Conservation (phyloP, 2,888 invertebrate species). For the Nephrotoma flavescens region DNA sequence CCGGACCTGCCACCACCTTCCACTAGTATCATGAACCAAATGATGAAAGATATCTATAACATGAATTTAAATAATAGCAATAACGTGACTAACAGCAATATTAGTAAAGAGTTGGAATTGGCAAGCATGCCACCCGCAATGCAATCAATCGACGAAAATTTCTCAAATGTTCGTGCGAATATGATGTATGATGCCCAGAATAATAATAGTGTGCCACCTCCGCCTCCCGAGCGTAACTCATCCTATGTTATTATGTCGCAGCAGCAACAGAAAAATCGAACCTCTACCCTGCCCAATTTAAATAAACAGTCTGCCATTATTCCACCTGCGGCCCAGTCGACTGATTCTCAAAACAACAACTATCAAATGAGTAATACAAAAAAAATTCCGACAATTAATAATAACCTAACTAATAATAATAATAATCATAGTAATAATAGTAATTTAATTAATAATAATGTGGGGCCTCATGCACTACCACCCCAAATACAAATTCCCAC, state of each 20-base stretch:
- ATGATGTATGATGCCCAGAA: conserved; percentile 2
- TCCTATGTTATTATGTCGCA: conserved; percentile 77
- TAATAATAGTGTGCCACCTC: conserved; percentile 36
- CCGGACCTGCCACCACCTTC: conserved; percentile 8
- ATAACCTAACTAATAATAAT: conserved; percentile 8
- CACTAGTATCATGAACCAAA: conserved; percentile 17
- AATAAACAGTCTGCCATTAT: not conserved
- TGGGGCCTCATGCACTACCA: not conserved
- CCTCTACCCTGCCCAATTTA: not conserved
- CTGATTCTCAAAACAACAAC: not conserved
- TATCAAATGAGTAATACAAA: conserved; percentile 1
- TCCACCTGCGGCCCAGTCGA: not conserved
- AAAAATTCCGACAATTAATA: conserved; percentile 3
- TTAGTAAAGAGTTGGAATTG: not conserved
- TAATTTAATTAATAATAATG: not conserved
- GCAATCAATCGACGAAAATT: not conserved
- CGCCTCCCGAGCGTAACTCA: conserved; percentile 77
- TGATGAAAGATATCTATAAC: conserved; percentile 25
- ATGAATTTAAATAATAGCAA: conserved; percentile 18
- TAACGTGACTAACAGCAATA: conserved; percentile 9
- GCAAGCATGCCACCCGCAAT: not conserved
- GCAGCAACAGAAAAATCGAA: conserved; percentile 31
- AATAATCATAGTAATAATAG: conserved; percentile 13
- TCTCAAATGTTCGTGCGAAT: not conserved
- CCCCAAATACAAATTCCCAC: not conserved